A percentile compares a stretch with the other conserved stretches of the same genome.
Evolutionary conservation across 2,113 vertebrate genomes (phyloP).

Genomic region (Polypterus senegalus): DNA sequence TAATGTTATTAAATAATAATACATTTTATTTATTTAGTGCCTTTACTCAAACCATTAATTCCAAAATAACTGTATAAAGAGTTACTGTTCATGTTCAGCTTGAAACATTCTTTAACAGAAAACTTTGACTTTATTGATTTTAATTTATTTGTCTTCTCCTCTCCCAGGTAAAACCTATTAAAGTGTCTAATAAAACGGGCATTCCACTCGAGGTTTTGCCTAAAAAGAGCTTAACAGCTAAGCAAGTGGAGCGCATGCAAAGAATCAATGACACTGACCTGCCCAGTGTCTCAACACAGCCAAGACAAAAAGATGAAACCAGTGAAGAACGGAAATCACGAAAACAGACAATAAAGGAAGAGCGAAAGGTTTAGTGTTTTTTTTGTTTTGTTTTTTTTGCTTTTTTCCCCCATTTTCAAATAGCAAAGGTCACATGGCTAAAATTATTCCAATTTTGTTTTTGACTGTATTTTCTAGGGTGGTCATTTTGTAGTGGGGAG

Average conservation of each 20-base stretch:
- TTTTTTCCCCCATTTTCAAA: too few relatives aligned
- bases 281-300: constrained; percentile 59
- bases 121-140: background rate
- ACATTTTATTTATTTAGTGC: too few relatives aligned
- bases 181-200: constrained; percentile 74
- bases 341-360: constrained; percentile 75
- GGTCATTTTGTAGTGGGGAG: background rate
- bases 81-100: background rate
- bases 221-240: constrained; percentile 55
- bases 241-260: constrained; percentile 74
- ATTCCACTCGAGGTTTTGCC: constrained; percentile 74
- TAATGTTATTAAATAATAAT: too few relatives aligned
- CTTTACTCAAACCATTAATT: too few relatives aligned
- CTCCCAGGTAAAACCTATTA: constrained; percentile 60
- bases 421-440: too few relatives aligned
- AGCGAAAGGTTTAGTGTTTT: constrained; percentile 68
- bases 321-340: constrained; percentile 63
- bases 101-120: background rate
- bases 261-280: constrained; percentile 73
- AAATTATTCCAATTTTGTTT: too few relatives aligned
- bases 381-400: too few relatives aligned
- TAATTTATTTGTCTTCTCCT: too few relatives aligned
- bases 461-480: too few relatives aligned
- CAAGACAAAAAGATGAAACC: constrained; percentile 59
- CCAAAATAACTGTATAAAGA: background rate